Conservation (phyloP, 2,113 vertebrate genomes). For the Vidua macroura region DNA sequence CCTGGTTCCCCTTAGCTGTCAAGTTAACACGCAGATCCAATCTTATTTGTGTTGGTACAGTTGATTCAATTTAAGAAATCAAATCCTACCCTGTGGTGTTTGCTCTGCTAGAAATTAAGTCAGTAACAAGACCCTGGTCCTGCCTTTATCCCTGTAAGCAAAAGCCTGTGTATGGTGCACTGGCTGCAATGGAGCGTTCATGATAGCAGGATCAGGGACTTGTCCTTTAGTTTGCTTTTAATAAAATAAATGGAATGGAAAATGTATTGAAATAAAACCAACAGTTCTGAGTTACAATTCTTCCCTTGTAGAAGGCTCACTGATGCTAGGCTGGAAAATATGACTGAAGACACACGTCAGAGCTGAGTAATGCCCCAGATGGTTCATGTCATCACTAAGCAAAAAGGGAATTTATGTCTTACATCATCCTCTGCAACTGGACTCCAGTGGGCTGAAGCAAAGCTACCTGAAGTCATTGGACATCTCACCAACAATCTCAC, state of each 20-base stretch:
- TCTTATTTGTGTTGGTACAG: background rate
- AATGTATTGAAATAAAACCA: background rate
- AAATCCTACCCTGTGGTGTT: background rate
- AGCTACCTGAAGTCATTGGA: background rate
- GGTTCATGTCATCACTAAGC: background rate
- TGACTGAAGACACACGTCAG: background rate
- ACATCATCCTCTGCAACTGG: background rate
- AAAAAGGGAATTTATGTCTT: background rate
- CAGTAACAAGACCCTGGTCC: background rate
- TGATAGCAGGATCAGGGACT: background rate
- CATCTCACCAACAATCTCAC: background rate
- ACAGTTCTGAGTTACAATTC: background rate
- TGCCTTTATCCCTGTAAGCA: background rate
- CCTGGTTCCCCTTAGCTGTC: background rate
- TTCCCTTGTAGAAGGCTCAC: background rate
- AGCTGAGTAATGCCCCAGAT: background rate
- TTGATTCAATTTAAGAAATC: background rate
- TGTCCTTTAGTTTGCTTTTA: background rate
- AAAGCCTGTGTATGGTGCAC: background rate
- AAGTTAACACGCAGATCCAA: background rate
- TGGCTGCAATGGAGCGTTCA: rapidly evolving
- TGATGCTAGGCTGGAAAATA: background rate
- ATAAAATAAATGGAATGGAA: background rate
- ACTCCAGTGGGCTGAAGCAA: background rate
- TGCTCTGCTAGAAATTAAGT: background rate